Evolutionary conservation across 2,888 invertebrate species (phyloP).

Genomic region (Epiblema foenella): DNA sequence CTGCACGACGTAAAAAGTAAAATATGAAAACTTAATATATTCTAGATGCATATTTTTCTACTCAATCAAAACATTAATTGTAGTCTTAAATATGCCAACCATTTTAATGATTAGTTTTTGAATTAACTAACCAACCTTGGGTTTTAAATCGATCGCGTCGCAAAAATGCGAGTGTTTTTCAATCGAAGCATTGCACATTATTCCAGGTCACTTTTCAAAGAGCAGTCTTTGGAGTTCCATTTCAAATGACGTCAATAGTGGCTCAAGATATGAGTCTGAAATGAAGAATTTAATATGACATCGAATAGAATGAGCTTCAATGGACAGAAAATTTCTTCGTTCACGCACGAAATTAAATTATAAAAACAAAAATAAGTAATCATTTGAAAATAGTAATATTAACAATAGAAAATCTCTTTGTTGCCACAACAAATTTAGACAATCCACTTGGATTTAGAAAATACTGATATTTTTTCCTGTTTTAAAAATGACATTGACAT

Average conservation of each 20-base stretch:
- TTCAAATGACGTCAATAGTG: constrained; percentile 6
- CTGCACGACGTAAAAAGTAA: too few relatives aligned
- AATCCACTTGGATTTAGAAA: not conserved
- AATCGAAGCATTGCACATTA: constrained; percentile 12
- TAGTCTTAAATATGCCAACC: constrained; percentile 2
- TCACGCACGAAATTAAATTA: too few relatives aligned
- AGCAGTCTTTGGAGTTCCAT: constrained; percentile 16
- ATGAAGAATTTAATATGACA: not conserved
- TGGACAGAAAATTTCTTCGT: not conserved
- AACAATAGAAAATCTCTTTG: not conserved
- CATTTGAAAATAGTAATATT: not conserved
- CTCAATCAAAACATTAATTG: constrained; percentile 22
- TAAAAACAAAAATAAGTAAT: too few relatives aligned
- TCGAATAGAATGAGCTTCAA: not conserved
- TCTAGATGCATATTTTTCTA: not conserved
- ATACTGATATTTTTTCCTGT: too few relatives aligned
- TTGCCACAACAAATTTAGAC: not conserved
- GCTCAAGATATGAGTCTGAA: not conserved
- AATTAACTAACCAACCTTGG: not conserved
- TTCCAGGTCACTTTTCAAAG: constrained; percentile 33
- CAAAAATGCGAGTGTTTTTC: not conserved
- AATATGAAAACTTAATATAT: too few relatives aligned
- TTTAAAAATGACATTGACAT: too few relatives aligned
- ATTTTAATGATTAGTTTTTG: constrained; percentile 6
- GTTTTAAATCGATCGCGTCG: not conserved